phyloP scores from a whole-genome alignment of 1,140 invertebrate genomes.

The Micrasema longulum region DNA sequence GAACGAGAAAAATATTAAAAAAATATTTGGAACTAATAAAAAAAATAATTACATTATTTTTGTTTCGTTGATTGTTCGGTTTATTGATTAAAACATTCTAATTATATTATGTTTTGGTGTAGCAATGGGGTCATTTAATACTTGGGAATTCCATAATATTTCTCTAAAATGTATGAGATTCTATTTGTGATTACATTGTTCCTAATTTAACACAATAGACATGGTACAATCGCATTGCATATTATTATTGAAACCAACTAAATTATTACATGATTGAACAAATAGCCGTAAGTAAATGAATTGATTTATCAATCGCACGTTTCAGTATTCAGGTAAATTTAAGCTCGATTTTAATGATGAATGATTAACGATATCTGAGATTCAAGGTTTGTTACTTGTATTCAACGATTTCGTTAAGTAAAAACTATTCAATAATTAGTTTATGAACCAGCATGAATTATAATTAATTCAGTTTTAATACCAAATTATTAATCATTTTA shows the following conservation, averaged over 20 bases:
- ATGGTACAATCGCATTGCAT: slow-evolving; percentile 14
- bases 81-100: too few relatives aligned
- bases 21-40: too few relatives aligned
- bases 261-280: slow-evolving; percentile 10
- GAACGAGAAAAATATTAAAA: too few relatives aligned
- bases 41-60: too few relatives aligned
- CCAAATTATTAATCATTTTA: background rate
- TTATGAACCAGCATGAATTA: slow-evolving; percentile 17
- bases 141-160: slow-evolving; percentile 39
- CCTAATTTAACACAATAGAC: slow-evolving; percentile 23
- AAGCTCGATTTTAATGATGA: slow-evolving; percentile 1
- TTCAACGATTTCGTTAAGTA: slow-evolving; percentile 2
- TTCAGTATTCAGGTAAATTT: slow-evolving; percentile 2
- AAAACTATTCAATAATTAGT: slow-evolving; percentile 15
- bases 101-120: too few relatives aligned
- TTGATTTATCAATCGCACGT: slow-evolving; percentile 13
- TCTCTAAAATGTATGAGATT: slow-evolving; percentile 41
- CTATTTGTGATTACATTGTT: slow-evolving; percentile 19
- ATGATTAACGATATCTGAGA: slow-evolving; percentile 3
- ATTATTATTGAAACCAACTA: slow-evolving; percentile 13
- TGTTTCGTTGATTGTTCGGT: too few relatives aligned
- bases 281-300: slow-evolving; percentile 3
- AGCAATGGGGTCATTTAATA: slow-evolving; percentile 37
- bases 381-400: background rate
- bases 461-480: slow-evolving; percentile 14